Evolutionary conservation across 2,888 invertebrate genomes (phyloP).

Genomic region (Dyspetes luteomarginatus): DNA sequence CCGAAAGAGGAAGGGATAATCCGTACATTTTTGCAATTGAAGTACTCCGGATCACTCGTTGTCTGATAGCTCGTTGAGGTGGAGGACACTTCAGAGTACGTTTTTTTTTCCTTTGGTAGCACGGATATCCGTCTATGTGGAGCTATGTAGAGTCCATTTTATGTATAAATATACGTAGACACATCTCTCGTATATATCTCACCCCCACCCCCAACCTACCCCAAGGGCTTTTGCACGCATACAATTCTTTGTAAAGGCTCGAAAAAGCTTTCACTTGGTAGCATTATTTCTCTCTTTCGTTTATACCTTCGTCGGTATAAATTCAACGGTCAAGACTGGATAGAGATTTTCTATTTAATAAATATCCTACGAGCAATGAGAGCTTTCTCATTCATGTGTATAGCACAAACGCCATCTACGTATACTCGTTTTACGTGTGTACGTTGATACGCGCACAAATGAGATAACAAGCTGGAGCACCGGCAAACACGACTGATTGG

Average conservation of each 20-base stretch:
- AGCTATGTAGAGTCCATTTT: no score
- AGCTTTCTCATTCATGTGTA: slow-evolving; percentile 7
- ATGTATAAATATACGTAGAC: not conserved
- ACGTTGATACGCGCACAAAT: slow-evolving; percentile 67
- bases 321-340: slow-evolving; percentile 45
- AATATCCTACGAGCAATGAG: slow-evolving; percentile 63
- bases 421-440: not conserved
- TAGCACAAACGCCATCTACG: not conserved
- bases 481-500: slow-evolving; percentile 76
- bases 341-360: slow-evolving; percentile 65
- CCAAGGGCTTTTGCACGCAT: not conserved
- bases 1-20: no score
- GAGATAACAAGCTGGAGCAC: slow-evolving; percentile 75
- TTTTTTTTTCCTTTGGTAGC: no score
- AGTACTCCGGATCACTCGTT: no score
- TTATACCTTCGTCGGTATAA: not conserved
- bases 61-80: no score
- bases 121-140: no score
- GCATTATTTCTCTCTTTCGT: not conserved
- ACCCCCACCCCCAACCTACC: not conserved
- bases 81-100: no score
- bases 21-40: no score
- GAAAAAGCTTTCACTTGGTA: not conserved
- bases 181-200: not conserved
- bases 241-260: not conserved